phyloP scores from a whole-genome alignment of 2,113 vertebrate genomes.

The Scortum barcoo region DNA sequence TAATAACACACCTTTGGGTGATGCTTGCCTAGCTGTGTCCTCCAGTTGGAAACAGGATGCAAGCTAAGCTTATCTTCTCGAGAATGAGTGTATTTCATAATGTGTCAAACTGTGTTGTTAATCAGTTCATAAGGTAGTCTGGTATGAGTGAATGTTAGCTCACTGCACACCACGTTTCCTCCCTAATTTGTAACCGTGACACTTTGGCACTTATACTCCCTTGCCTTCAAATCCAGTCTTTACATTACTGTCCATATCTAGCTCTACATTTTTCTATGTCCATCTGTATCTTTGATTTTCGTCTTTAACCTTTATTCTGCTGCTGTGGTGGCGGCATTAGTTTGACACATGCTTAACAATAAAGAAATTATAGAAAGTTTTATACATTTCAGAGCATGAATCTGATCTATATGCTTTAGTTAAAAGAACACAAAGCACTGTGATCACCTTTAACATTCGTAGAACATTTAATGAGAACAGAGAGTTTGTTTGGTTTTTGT shows the following conservation, averaged over 20 bases:
- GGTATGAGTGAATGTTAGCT: too few species aligned
- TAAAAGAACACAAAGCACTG: neutral
- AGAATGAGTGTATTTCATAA: neutral
- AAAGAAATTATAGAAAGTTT: slow-evolving; percentile 1
- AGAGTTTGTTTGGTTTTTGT: slow-evolving; percentile 16
- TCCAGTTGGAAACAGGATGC: too few species aligned
- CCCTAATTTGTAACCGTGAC: too few species aligned
- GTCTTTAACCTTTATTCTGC: neutral
- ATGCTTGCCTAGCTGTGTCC: too few species aligned
- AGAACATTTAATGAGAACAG: neutral
- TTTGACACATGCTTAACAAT: neutral
- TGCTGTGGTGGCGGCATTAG: neutral
- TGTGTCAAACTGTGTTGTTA: neutral
- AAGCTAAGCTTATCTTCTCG: too few species aligned
- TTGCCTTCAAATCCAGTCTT: neutral
- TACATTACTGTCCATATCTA: neutral
- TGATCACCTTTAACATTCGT: neutral
- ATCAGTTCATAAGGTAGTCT: too few species aligned
- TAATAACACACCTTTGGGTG: too few species aligned
- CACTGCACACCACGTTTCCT: neutral
- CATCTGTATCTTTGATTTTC: neutral
- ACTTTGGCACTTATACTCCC: too few species aligned
- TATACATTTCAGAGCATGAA: slow-evolving; percentile 21
- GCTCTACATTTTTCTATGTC: neutral
- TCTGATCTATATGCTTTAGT: slow-evolving; percentile 48